A percentile compares a stretch with the other conserved stretches of the same genome.
These are phyloP conservation scores for Synanthedon tipuliformis DNA, from an alignment of 2,888 invertebrate genomes.

Conservation along the genomic window DNA sequence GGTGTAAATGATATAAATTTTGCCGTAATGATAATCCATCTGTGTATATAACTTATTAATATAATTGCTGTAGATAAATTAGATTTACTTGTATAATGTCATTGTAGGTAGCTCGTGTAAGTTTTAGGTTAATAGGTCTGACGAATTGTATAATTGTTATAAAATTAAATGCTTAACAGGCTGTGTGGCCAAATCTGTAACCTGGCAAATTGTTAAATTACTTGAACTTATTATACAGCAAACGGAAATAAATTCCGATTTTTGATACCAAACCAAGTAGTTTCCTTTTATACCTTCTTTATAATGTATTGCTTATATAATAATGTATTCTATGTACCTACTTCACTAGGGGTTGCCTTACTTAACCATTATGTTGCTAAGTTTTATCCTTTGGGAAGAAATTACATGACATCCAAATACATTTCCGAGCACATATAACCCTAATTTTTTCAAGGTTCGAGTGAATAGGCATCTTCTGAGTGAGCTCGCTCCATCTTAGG, in stretches of 20 bases:
- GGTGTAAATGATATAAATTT: slow-evolving; percentile 42
- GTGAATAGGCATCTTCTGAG: too few species aligned
- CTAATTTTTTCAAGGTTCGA: too few species aligned
- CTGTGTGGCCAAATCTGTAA: slow-evolving; percentile 62
- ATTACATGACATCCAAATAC: too few species aligned
- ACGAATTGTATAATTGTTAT: slow-evolving; percentile 69
- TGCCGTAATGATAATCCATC: slow-evolving; percentile 40
- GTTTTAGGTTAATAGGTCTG: slow-evolving; percentile 65
- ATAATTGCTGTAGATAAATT: slow-evolving; percentile 56
- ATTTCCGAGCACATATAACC: too few species aligned
- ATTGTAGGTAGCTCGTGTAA: slow-evolving; percentile 63
- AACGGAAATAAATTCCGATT: slow-evolving; percentile 67
- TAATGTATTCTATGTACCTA: too few species aligned
- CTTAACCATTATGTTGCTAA: too few species aligned
- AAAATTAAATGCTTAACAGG: slow-evolving; percentile 64
- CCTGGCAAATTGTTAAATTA: slow-evolving; percentile 60
- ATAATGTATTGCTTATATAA: too few species aligned
- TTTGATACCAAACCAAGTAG: slow-evolving; percentile 58
- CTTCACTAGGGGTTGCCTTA: too few species aligned
- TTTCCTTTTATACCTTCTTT: slow-evolving; percentile 25
- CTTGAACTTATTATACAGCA: slow-evolving; percentile 50
- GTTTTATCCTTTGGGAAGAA: too few species aligned
- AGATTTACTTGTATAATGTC: slow-evolving; percentile 65
- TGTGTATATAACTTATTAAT: slow-evolving; percentile 68
- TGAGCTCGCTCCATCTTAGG: too few species aligned